These are phyloP conservation scores for Myiothlypis chrysogaster DNA, from an alignment of 2,797 vertebrate genomes.

Conservation along the genomic window DNA sequence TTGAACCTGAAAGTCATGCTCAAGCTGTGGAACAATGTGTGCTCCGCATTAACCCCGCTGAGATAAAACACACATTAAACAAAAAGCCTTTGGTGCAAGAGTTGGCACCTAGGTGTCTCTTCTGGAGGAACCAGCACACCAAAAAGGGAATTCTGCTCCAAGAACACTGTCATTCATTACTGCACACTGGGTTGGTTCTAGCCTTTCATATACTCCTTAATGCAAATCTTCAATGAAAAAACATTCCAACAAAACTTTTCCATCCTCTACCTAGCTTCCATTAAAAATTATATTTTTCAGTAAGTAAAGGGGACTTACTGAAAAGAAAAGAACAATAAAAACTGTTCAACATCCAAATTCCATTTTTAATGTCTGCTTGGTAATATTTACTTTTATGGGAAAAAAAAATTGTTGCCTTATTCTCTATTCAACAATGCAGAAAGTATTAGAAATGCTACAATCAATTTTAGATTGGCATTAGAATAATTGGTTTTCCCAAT, in stretches of 20 bases:
- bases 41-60: neutral
- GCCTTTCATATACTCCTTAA: neutral
- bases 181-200: neutral
- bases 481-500: neutral
- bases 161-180: neutral
- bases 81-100: neutral
- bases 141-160: neutral
- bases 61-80: neutral
- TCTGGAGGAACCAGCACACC: neutral
- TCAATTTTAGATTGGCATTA: neutral
- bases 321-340: neutral
- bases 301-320: neutral
- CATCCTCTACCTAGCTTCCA: neutral
- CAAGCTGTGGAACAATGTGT: neutral
- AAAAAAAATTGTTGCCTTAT: neutral
- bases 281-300: neutral
- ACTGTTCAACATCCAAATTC: neutral
- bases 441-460: neutral
- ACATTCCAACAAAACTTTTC: neutral
- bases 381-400: neutral
- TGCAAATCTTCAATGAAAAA: neutral
- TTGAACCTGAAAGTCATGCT: neutral
- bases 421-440: neutral
- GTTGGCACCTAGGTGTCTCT: neutral
- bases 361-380: neutral